Base-by-base conservation (phyloP, 2,888 invertebrate species). In the Rosalia funebris region DNA sequence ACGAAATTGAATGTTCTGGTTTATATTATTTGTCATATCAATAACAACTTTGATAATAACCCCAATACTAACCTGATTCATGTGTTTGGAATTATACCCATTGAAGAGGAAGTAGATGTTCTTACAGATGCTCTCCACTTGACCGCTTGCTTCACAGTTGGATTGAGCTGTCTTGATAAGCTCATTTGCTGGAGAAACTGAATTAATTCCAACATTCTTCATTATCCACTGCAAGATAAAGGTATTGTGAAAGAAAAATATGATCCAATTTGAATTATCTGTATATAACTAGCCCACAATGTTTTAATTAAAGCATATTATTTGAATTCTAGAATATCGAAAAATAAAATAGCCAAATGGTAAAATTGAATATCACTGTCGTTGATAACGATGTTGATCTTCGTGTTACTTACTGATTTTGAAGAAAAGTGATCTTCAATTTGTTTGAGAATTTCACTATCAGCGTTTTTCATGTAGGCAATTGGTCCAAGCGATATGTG, bases 91-190 rank as follows among this genome's bases (percentile, higher is more conserved):
- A 72, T 87, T 86, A 74, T 84, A 87, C 10, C 90, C 90, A 4
- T 83, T 84, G 1, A 92, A 68, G 3, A 91, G 77, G 76, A 91
- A 91, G 11, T 91, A 74, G 0, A 88, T 78, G 73, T 89, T 89
- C 39, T 84, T 83, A 78, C 92, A 93, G 4, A 91, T 71, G 1
- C 52, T 48, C 54, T 65, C 61, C 20, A 63, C 52, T 31, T 62
- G 39, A 31, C 57, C 54, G 11, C 31, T 45, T 15, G 52, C 12
- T 1, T 48, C 20, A 53, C 74, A 75, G 5, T 70, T 41, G 4
- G 47, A 12, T 57, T 84, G 77, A 12, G 85, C 86, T 20, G 85
- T 83, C 12, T 83, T 79, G 67, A 84, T 78, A 7, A 89, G 79
- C 1, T 77, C 79, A 44, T 73, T 82, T 54, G 85, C 85, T 0